Conservation (phyloP, 2,113 vertebrate species). For the Lagopus leucura region DNA sequence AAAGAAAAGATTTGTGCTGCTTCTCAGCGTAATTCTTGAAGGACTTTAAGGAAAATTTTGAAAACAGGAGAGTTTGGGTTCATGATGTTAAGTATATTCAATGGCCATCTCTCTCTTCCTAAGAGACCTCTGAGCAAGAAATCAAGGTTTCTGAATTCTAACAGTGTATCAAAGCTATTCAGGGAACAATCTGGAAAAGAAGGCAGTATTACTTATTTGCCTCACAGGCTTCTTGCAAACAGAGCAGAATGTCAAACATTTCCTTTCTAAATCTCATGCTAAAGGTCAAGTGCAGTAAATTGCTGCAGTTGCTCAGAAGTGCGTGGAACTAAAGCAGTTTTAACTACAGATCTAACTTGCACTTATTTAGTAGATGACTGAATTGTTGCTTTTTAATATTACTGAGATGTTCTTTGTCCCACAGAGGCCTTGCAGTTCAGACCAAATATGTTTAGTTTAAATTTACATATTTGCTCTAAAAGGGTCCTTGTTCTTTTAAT, state of each 20-base stretch:
- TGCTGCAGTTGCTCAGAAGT: constrained; percentile 29
- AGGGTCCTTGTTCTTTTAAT: neutral
- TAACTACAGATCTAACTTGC: neutral
- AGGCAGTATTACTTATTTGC: constrained; percentile 28
- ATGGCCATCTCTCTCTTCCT: neutral
- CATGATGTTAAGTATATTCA: neutral
- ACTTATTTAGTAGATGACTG: neutral
- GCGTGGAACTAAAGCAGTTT: constrained; percentile 1
- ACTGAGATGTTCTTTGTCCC: neutral
- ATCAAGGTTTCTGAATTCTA: constrained; percentile 11
- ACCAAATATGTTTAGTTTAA: neutral
- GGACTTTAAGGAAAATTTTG: neutral
- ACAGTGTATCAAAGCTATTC: constrained; percentile 13
- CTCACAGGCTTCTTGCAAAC: constrained; percentile 37
- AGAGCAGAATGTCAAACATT: constrained; percentile 46
- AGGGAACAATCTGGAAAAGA: constrained; percentile 38
- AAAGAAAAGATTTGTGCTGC: neutral
- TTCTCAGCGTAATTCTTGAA: neutral
- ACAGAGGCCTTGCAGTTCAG: neutral
- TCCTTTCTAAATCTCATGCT: constrained; percentile 50
- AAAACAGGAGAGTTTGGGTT: neutral
- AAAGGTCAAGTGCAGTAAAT: constrained; percentile 66
- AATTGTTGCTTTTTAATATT: neutral
- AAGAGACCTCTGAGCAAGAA: neutral
- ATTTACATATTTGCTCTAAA: neutral